Conservation (phyloP, 2,888 invertebrate genomes). For the Sphaerophoria taeniata region DNA sequence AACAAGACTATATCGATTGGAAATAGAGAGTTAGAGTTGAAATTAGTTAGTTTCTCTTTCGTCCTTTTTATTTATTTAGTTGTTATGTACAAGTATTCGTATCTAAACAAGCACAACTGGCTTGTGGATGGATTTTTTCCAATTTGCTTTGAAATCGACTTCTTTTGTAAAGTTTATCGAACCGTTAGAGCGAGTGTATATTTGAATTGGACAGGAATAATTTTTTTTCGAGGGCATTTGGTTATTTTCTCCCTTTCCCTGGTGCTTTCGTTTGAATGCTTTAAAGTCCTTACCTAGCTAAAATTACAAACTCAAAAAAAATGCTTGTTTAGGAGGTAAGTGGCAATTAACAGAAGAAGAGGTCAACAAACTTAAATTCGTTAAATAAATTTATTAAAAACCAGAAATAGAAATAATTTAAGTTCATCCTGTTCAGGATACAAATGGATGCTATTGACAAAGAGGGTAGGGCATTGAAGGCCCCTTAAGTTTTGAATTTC, state of each 20-base stretch:
- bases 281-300: slow-evolving; percentile 22
- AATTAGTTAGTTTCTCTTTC: slow-evolving; percentile 68
- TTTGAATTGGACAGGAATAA: slow-evolving; percentile 64
- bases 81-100: slow-evolving; percentile 56
- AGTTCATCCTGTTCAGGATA: background rate
- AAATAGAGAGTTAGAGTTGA: slow-evolving; percentile 37
- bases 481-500: slow-evolving; percentile 15
- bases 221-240: slow-evolving; percentile 36
- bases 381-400: slow-evolving; percentile 60
- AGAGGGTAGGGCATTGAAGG: no score
- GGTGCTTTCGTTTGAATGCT: slow-evolving; percentile 57
- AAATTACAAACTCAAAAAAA: background rate
- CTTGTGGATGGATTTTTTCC: slow-evolving; percentile 54
- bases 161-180: slow-evolving; percentile 66
- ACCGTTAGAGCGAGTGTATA: slow-evolving; percentile 62
- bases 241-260: slow-evolving; percentile 30
- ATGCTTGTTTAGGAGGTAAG: background rate
- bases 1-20: background rate
- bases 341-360: slow-evolving; percentile 22
- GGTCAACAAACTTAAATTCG: slow-evolving; percentile 53
- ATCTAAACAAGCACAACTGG: no score
- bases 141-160: slow-evolving; percentile 68
- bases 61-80: slow-evolving; percentile 64
- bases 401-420: slow-evolving; percentile 43
- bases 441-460: no score